A percentile compares a stretch with the other conserved stretches of the same genome.
These are phyloP conservation scores for Heliocidaris erythrogramma DNA, from an alignment of 35 echinoderm and acorn worm genomes.

Conservation along the genomic window DNA sequence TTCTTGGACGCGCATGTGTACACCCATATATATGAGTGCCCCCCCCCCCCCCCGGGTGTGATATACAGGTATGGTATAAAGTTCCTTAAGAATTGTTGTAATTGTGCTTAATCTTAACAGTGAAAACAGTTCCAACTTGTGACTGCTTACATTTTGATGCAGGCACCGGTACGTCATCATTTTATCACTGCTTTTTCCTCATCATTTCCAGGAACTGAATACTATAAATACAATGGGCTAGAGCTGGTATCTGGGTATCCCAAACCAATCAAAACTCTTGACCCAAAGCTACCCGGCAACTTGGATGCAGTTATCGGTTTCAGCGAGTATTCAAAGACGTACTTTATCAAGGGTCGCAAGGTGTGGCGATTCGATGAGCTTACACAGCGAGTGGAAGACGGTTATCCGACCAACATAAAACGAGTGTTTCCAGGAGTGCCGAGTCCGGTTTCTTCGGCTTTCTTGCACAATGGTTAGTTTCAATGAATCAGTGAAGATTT, in stretches of 20 bases:
- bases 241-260: slow-evolving; percentile 57
- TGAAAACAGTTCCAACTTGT: too few species aligned
- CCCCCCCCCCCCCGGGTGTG: too few species aligned
- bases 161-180: too few species aligned
- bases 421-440: slow-evolving; percentile 81
- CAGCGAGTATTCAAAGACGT: slow-evolving; percentile 75
- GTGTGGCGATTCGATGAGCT: slow-evolving; percentile 85
- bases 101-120: too few species aligned
- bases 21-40: too few species aligned
- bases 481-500: not conserved
- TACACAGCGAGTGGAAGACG: slow-evolving; percentile 57
- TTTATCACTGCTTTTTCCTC: not conserved
- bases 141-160: too few species aligned
- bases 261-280: slow-evolving; percentile 63
- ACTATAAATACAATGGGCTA: slow-evolving; percentile 77
- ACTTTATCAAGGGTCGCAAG: slow-evolving; percentile 81
- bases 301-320: slow-evolving; percentile 78
- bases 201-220: slow-evolving; percentile 56
- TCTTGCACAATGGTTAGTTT: slow-evolving; percentile 65
- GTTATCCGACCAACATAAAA: slow-evolving; percentile 69
- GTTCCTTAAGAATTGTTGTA: too few species aligned
- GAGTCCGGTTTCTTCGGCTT: slow-evolving; percentile 69
- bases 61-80: too few species aligned
- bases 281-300: slow-evolving; percentile 58
- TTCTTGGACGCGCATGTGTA: too few species aligned